Conservation (phyloP, 1,140 invertebrate genomes). For the Drosophila eugracilis region DNA sequence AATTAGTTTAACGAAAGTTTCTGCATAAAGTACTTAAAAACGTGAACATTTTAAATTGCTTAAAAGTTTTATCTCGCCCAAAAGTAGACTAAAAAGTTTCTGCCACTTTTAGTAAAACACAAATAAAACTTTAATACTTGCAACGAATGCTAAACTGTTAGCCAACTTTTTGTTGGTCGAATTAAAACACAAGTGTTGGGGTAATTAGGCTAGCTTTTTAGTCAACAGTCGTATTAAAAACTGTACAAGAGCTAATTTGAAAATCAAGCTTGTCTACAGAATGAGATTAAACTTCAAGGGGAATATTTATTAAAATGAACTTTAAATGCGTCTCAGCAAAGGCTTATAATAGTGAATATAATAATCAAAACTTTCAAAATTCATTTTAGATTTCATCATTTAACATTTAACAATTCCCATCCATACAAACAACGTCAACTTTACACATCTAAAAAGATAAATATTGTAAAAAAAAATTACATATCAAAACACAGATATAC, state of each 20-base stretch:
- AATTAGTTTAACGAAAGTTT: background rate
- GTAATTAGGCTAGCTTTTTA: conserved; percentile 4
- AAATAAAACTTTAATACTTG: background rate
- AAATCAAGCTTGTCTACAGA: background rate
- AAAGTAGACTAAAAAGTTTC: conserved; percentile 1
- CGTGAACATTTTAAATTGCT: background rate
- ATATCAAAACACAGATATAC: background rate
- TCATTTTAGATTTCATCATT: background rate
- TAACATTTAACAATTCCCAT: background rate
- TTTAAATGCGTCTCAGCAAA: background rate
- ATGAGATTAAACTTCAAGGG: background rate
- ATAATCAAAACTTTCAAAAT: no score
- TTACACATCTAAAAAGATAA: background rate
- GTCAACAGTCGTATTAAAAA: background rate
- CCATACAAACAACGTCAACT: background rate
- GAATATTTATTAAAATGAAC: no score
- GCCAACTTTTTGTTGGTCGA: conserved; percentile 6
- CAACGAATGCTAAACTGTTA: background rate
- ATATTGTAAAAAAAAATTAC: background rate
- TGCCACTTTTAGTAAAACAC: background rate
- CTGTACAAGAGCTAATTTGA: background rate
- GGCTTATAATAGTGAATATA: no score
- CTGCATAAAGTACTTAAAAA: no score
- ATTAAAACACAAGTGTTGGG: background rate
- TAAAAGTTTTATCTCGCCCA: background rate